Base-by-base conservation (phyloP, 2,797 vertebrate species). In the Varecia variegata region DNA sequence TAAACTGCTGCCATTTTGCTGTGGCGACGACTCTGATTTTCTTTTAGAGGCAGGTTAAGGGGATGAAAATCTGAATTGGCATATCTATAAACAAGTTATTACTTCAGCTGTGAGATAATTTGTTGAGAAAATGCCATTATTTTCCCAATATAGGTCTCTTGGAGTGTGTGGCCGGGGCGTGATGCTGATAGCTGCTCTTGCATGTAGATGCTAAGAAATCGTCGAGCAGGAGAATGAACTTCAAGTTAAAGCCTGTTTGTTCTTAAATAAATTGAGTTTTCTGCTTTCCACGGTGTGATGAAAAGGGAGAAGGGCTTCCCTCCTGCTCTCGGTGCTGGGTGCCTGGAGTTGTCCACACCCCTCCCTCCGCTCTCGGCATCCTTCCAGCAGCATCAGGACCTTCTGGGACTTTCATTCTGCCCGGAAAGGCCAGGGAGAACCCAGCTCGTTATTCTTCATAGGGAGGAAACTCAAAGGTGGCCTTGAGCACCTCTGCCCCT, bases 51-150 rank as follows among this genome's bases (percentile, higher is more conserved):
- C 83, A 17, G 14, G 96, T 96, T 86, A 82, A 76, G 32, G 67
- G 93, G 73, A 97, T 87, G 95, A 83, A 95, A 95, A 96, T 68
- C 65, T 86, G 97, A 96, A 96, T 90, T 96, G 93, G 88, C 96
- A 70, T 84, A 91, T 96, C 88, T 97, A 54, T 97, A 95, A 98
- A 96, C 97, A 96, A 79, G 43, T 77, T 96, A 96, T 97, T 98
- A 88, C 54, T 97, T 90, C 56, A 60, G 52, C 65, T 54, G 20
- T 1, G 11, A 83, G 52, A 85, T 95, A 96, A 95, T 95, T 92
- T 88, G 92, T 89, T 90, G 76, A 94, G 97, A 97, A 98, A 97
- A 86, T 43, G 68, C 60, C 77, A 43, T 96, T 96, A 52, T 96
- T 96, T 97, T 96, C 97, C 95, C 84, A 84, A 25, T 95, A 7